These are phyloP conservation scores for Ianthella basta DNA, from an alignment of 37 sponge, comb jelly and placozoan species.

Conservation along the genomic window DNA sequence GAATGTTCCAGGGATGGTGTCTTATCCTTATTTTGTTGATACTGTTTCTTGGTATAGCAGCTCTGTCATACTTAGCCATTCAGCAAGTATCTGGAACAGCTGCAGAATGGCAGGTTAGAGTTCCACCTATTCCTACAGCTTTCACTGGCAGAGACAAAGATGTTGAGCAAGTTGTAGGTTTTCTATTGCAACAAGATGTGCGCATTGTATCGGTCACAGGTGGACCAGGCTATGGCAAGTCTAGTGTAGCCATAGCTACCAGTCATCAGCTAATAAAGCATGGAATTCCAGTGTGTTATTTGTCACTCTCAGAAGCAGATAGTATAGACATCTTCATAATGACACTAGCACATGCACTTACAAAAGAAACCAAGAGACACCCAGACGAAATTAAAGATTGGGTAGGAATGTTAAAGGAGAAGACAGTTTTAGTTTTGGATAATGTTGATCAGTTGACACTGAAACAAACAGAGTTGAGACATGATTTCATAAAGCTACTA, in stretches of 20 bases:
- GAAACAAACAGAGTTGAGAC: too few species aligned
- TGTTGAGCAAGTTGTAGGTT: background rate
- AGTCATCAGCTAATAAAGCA: background rate
- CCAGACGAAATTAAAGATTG: background rate
- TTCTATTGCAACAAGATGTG: background rate
- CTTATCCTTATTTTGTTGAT: background rate
- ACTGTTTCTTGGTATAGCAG: background rate
- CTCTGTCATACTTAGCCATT: too few species aligned
- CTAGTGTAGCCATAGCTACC: too few species aligned
- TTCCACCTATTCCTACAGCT: background rate
- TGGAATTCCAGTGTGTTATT: background rate
- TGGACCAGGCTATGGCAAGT: too few species aligned
- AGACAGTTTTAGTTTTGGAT: too few species aligned
- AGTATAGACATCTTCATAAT: background rate
- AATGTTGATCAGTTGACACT: too few species aligned
- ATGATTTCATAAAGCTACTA: too few species aligned
- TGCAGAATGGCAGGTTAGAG: too few species aligned
- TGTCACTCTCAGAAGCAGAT: background rate
- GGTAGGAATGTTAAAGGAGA: too few species aligned
- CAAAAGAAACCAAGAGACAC: background rate
- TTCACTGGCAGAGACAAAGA: slow-evolving; percentile 17
- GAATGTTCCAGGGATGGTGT: background rate
- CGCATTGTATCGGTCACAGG: too few species aligned
- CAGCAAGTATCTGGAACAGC: too few species aligned
- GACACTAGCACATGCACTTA: background rate